Conservation (phyloP, 2,797 vertebrate species). For the Diceros bicornis region DNA sequence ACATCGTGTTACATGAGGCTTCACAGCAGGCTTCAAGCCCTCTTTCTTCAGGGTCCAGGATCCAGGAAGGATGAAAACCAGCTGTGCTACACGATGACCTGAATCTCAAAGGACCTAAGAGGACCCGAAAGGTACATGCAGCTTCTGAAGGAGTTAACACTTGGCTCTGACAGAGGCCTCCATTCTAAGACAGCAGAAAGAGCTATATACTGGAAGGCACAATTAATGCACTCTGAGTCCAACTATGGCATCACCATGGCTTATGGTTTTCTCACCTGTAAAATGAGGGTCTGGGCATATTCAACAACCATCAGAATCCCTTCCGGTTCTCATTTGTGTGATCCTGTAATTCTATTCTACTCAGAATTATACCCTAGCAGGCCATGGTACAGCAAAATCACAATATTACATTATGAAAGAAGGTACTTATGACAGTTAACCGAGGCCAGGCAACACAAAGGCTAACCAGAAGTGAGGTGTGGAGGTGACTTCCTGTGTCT, state of each 20-base stretch:
- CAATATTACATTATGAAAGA: neutral
- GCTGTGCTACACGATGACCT: neutral
- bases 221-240: neutral
- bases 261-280: neutral
- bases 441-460: neutral
- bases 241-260: neutral
- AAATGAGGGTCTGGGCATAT: neutral
- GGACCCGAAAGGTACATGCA: neutral
- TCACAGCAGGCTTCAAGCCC: neutral
- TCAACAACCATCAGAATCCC: neutral
- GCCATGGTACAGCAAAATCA: neutral
- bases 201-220: neutral
- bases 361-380: neutral
- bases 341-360: neutral
- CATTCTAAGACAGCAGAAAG: neutral
- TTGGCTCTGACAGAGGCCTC: neutral
- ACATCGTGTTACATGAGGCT: neutral
- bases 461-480: neutral
- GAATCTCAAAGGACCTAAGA: neutral
- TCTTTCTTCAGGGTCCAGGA: neutral
- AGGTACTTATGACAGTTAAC: neutral
- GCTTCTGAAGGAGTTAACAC: neutral
- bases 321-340: neutral
- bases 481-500: neutral
- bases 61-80: slow-evolving; percentile 13